Evolutionary conservation across 1,140 invertebrate species (phyloP).

Genomic region (Diorhabda carinulata): DNA sequence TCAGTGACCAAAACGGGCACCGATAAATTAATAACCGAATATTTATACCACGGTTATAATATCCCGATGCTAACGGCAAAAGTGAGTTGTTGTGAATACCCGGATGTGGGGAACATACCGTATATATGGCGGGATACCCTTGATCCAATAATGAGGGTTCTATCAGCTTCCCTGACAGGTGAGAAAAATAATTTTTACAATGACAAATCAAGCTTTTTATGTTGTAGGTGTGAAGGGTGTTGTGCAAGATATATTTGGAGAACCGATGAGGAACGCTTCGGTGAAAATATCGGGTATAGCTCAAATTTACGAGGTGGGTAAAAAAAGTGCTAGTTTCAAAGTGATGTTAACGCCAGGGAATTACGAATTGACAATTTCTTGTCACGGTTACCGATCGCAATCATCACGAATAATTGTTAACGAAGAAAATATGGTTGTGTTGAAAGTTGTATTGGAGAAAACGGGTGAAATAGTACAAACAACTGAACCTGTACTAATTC

Average conservation of each 20-base stretch:
- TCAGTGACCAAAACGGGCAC: constrained; percentile 30
- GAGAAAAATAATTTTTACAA: constrained; percentile 15
- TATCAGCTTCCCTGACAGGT: constrained; percentile 54
- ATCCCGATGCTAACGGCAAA: constrained; percentile 58
- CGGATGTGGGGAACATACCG: constrained; percentile 59
- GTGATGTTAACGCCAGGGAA: constrained; percentile 62
- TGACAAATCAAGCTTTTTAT: constrained; percentile 11
- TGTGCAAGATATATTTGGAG: constrained; percentile 58
- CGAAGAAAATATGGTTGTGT: constrained; percentile 11
- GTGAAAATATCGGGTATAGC: constrained; percentile 59
- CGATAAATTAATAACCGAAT: constrained; percentile 51
- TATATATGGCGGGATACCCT: constrained; percentile 73
- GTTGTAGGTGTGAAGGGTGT: constrained; percentile 66
- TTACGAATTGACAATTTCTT: constrained; percentile 58
- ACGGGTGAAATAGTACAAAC: neutral
- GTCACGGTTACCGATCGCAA: constrained; percentile 53
- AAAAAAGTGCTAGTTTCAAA: constrained; percentile 66
- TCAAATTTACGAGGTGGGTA: constrained; percentile 58
- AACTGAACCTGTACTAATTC: neutral
- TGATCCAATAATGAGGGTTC: constrained; percentile 63
- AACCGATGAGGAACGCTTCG: constrained; percentile 66
- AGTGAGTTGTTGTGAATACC: constrained; percentile 76
- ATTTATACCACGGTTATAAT: constrained; percentile 54
- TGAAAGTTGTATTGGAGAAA: constrained; percentile 18
- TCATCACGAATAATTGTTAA: constrained; percentile 45